Evolutionary conservation across 2,888 invertebrate species (phyloP).

Genomic region (Drosophila birchii): DNA sequence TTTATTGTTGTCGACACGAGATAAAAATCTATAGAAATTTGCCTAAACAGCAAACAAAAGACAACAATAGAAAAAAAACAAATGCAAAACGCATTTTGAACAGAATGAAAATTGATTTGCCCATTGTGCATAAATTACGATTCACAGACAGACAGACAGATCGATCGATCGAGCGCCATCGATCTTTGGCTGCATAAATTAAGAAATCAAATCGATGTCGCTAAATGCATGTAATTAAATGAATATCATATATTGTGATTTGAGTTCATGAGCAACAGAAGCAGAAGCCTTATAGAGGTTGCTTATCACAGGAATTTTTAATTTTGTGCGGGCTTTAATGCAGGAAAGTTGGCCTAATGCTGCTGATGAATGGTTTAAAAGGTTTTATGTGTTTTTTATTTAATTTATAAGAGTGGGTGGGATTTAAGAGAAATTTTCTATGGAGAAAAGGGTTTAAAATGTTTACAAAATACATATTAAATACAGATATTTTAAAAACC

Average conservation of each 20-base stretch:
- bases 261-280: slow-evolving; percentile 37
- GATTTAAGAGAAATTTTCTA: background rate
- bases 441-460: background rate
- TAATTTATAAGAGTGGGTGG: background rate
- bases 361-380: background rate
- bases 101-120: slow-evolving; percentile 71
- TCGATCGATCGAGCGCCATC: slow-evolving; percentile 37
- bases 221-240: slow-evolving; percentile 69
- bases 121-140: slow-evolving; percentile 67
- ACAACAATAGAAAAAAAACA: slow-evolving; percentile 28
- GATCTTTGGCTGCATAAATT: slow-evolving; percentile 65
- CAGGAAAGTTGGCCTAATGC: background rate
- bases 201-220: slow-evolving; percentile 66
- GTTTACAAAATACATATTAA: too few relatives aligned
- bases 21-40: slow-evolving; percentile 73
- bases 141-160: slow-evolving; percentile 23
- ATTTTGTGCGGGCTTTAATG: background rate
- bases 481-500: background rate
- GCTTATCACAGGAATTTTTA: slow-evolving; percentile 9
- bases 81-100: slow-evolving; percentile 42
- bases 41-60: slow-evolving; percentile 73
- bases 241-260: slow-evolving; percentile 33
- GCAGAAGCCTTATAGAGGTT: slow-evolving; percentile 34
- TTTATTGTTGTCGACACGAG: slow-evolving; percentile 81
- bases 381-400: slow-evolving; percentile 4